These are phyloP conservation scores for Lamprologus lemairii DNA, from an alignment of 2,113 vertebrate genomes.

Conservation along the genomic window DNA sequence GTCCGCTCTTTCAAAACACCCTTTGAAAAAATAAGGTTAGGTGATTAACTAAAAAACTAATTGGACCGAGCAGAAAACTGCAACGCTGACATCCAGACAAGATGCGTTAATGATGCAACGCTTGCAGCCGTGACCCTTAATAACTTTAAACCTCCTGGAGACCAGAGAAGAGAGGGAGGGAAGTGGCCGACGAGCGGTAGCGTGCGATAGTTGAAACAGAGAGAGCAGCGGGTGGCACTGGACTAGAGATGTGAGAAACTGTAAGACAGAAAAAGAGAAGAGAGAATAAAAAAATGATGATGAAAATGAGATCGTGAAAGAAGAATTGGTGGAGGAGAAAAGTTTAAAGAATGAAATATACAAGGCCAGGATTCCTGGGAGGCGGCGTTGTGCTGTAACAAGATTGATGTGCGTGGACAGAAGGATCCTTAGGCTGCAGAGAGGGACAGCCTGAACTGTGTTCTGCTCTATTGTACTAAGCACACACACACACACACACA, in stretches of 20 bases:
- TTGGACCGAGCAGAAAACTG: slow-evolving; percentile 15
- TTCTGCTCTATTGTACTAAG: not conserved
- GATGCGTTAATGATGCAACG: slow-evolving; percentile 27
- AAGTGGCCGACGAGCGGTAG: not conserved
- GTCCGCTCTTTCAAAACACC: not conserved
- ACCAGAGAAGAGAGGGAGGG: not conserved
- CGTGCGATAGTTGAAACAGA: not conserved
- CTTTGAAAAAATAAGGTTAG: not conserved
- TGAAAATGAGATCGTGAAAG: not conserved
- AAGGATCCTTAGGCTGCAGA: slow-evolving; percentile 30
- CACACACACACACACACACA: not conserved
- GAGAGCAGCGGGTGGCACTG: not conserved
- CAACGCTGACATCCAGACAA: slow-evolving; percentile 5
- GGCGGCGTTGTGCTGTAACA: slow-evolving; percentile 28
- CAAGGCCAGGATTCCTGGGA: slow-evolving; percentile 38
- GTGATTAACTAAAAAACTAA: slow-evolving; percentile 29
- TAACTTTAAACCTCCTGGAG: slow-evolving; percentile 14
- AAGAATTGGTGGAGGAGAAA: not conserved
- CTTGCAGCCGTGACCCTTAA: not conserved
- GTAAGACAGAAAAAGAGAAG: not conserved
- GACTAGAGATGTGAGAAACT: not conserved
- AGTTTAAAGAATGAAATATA: not conserved
- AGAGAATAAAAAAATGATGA: not conserved
- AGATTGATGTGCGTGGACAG: slow-evolving; percentile 61
- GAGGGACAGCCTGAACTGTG: not conserved